Evolutionary conservation across 1,140 invertebrate genomes (phyloP).

Genomic region (Drosophila grimshawi): DNA sequence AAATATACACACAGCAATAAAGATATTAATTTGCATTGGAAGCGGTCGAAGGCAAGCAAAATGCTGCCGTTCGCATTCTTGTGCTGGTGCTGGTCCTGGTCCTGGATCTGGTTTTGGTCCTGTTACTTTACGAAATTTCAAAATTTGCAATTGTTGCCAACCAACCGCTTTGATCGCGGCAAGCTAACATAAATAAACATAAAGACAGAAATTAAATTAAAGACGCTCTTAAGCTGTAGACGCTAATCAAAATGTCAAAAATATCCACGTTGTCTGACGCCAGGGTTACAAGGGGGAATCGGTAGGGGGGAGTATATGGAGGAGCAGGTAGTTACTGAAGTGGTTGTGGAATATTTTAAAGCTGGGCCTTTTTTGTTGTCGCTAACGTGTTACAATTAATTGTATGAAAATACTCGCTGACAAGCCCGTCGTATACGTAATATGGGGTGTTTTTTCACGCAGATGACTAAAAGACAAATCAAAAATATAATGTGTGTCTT

Average conservation of each 20-base stretch:
- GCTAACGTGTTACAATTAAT: slow-evolving; percentile 69
- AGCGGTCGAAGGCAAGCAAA: slow-evolving; percentile 12
- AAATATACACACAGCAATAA: slow-evolving; percentile 14
- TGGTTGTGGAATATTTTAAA: slow-evolving; percentile 4
- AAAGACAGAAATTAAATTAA: slow-evolving; percentile 66
- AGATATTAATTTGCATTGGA: slow-evolving; percentile 44
- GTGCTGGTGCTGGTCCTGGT: background rate
- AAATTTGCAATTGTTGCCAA: slow-evolving; percentile 40
- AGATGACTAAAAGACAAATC: slow-evolving; percentile 30
- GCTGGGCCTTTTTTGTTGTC: slow-evolving; percentile 40
- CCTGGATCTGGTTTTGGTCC: background rate
- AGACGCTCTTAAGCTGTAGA: slow-evolving; percentile 54
- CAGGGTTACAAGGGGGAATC: background rate
- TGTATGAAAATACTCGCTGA: slow-evolving; percentile 66
- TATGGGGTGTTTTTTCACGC: slow-evolving; percentile 5
- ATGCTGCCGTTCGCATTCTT: background rate
- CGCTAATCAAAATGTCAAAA: slow-evolving; percentile 50
- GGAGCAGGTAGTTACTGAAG: background rate
- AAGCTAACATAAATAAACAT: slow-evolving; percentile 66
- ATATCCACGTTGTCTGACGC: slow-evolving; percentile 13
- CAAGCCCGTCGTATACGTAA: slow-evolving; percentile 49
- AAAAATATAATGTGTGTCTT: background rate
- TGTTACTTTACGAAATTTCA: slow-evolving; percentile 4
- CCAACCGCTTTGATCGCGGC: slow-evolving; percentile 49
- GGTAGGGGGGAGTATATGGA: background rate